A percentile compares a stretch with the other conserved stretches of the same genome.
Evolutionary conservation across 2,888 invertebrate genomes (phyloP).

Genomic region (Tillus elongatus): DNA sequence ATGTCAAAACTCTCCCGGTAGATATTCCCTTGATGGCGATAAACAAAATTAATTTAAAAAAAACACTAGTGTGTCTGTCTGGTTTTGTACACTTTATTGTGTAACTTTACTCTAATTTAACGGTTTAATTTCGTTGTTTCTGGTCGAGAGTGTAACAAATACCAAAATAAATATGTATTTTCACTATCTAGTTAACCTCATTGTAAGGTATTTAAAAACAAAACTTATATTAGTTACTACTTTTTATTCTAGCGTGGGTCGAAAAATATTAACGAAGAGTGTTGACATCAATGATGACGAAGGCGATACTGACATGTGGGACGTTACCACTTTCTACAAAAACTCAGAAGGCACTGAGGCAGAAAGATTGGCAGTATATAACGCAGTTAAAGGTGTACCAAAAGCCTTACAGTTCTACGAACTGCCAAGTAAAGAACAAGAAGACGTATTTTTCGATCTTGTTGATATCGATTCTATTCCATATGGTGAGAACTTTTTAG

Average conservation of each 20-base stretch:
- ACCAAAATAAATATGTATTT: too few species aligned
- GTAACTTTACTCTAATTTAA: too few species aligned
- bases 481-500: slow-evolving; percentile 57
- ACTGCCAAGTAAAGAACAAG: slow-evolving; percentile 48
- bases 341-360: slow-evolving; percentile 53
- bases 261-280: slow-evolving; percentile 58
- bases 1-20: too few species aligned
- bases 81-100: too few species aligned
- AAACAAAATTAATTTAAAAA: too few species aligned
- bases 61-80: too few species aligned
- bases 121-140: too few species aligned
- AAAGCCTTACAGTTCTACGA: slow-evolving; percentile 54
- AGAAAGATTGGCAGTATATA: slow-evolving; percentile 57
- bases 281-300: slow-evolving; percentile 53
- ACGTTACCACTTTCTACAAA: slow-evolving; percentile 59
- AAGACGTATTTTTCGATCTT: slow-evolving; percentile 57
- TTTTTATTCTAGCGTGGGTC: slow-evolving; percentile 50
- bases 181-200: too few species aligned
- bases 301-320: slow-evolving; percentile 55
- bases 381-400: slow-evolving; percentile 56
- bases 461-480: slow-evolving; percentile 57
- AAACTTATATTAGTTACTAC: too few species aligned
- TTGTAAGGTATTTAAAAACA: background rate
- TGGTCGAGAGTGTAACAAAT: too few species aligned
- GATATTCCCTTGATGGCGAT: too few species aligned